These are phyloP conservation scores for Olivierus martensii DNA, from an alignment of 1,140 invertebrate genomes.

Conservation along the genomic window DNA sequence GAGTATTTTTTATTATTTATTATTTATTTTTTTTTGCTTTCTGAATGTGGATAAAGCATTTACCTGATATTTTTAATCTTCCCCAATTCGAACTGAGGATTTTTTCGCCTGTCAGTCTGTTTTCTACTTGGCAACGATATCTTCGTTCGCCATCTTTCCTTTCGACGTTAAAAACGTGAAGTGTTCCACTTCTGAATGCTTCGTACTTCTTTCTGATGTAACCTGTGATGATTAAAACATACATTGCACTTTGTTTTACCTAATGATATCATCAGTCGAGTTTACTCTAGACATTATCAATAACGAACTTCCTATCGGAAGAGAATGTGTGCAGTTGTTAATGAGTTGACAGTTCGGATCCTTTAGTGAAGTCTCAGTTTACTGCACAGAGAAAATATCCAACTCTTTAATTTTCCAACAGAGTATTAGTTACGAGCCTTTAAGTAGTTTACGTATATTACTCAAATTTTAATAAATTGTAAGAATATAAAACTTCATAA, in stretches of 20 bases:
- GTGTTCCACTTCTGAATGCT: conserved; percentile 12
- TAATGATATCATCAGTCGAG: conserved; percentile 1
- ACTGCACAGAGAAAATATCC: too few species aligned
- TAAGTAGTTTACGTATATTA: too few species aligned
- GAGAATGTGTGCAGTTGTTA: neutral
- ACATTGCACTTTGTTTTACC: neutral
- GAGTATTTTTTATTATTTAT: too few species aligned
- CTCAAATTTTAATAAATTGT: too few species aligned
- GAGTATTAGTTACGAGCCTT: too few species aligned
- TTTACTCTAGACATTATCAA: neutral
- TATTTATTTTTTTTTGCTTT: too few species aligned
- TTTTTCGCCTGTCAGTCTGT: conserved; percentile 13
- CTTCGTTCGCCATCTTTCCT: conserved; percentile 8
- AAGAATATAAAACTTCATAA: too few species aligned
- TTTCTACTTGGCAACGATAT: conserved; percentile 17
- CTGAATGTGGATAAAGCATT: conserved; percentile 1
- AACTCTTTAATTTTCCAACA: too few species aligned
- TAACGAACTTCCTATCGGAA: neutral
- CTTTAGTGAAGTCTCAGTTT: too few species aligned
- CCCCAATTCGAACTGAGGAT: conserved; percentile 14
- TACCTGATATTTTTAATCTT: conserved; percentile 12
- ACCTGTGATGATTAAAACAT: conserved; percentile 1
- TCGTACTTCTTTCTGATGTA: conserved; percentile 15
- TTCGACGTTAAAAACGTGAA: conserved; percentile 13
- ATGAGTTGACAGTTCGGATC: neutral